Percentiles rank a stretch among this genome's conserved stretches.
phyloP scores from a whole-genome alignment of 2,888 invertebrate species.

The Tineola bisselliella region DNA sequence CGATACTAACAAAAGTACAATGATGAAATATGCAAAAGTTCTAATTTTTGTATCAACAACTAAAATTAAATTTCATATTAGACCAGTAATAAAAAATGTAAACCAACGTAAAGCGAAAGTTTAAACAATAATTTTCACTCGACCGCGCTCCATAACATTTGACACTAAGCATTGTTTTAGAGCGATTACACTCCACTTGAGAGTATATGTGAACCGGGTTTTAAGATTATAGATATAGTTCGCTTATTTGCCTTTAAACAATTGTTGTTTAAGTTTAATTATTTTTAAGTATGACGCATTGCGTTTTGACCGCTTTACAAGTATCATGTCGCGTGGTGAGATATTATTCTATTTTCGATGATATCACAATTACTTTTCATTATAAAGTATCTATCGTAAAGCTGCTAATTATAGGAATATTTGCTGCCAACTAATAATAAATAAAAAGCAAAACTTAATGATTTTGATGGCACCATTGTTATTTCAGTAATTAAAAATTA shows the following conservation, averaged over 20 bases:
- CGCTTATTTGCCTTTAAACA: background rate
- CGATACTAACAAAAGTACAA: too few species aligned
- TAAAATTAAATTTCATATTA: background rate
- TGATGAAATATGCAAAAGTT: too few species aligned
- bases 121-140: constrained; percentile 21
- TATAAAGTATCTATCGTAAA: too few species aligned
- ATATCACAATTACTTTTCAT: too few species aligned
- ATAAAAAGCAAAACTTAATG: background rate
- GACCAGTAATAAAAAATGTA: constrained; percentile 3
- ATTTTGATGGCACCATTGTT: background rate
- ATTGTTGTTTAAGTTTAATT: background rate
- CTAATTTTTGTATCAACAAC: background rate
- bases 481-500: background rate
- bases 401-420: too few species aligned
- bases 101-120: constrained; percentile 13
- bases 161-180: constrained; percentile 22
- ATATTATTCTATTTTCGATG: too few species aligned
- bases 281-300: too few species aligned
- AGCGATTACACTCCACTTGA: constrained; percentile 18
- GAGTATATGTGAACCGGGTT: constrained; percentile 20
- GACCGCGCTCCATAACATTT: constrained; percentile 19
- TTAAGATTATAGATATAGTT: background rate
- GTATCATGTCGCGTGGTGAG: too few species aligned
- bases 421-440: background rate
- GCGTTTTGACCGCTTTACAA: too few species aligned